Evolutionary conservation across 1,140 invertebrate species (phyloP), one percentile per base, ranked within the genome.

Genomic region (Drosophila elegans): DNA sequence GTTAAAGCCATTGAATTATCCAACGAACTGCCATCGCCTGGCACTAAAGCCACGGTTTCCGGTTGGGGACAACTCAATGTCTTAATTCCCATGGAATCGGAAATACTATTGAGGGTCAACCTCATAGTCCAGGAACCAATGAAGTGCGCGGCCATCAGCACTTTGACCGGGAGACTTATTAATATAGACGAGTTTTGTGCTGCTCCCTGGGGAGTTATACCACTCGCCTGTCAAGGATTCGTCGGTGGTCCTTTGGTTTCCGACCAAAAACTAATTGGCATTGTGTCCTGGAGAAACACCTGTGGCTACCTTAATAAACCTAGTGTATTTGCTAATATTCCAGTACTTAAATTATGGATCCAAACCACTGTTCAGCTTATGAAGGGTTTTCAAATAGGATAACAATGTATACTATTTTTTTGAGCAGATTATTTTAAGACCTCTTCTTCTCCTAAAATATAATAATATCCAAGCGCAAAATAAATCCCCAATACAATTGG

Each of bases 251-350:
- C 72, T 0, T 34, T 74, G 39, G 71, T 72, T 27, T n/a, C 39
- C 46, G 6, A 27, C 27, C 56, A 61, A 4, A 12, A 59, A 6
- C 46, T 80, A 1, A 49, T 81, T 2, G 78, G 73, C 12, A 59
- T 77, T 11, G 41, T 66, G 7, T 66, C 66, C 5, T 73, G 42
- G 42, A 16, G 59, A 16, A 6, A 49, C 2, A 34, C 10, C 0
- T 80, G 78, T 12, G 55, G 45, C 2, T 21, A 44, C 4, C 42
- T 57, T 1, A 34, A 39, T 21, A 39, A 46, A 25, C 66, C 78
- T 0, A 63, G 61, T 12, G 12, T 73, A 0, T 80, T 52, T 9
- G 21, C 61, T 7, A 44, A 77, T 55, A 44, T 80, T 9, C 12
- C 67, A 0, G 0, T 9, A 16, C 27, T 68, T 4, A 27, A 36